phyloP scores from a whole-genome alignment of 2,797 vertebrate genomes.

The Caiman crocodilus region DNA sequence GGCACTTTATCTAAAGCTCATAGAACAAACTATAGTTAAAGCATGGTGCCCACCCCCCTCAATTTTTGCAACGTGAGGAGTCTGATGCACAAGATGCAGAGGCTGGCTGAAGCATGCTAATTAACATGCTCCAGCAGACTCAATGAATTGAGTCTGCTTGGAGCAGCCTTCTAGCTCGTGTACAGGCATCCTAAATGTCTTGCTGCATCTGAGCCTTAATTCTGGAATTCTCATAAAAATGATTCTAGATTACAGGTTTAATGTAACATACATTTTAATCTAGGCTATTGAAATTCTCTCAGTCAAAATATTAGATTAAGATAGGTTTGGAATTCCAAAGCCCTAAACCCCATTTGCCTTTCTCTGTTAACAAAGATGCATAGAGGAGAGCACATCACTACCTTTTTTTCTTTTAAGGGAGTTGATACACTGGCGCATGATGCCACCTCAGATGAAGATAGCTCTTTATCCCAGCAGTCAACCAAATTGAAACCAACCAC shows the following conservation, averaged over 20 bases:
- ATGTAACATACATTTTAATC: too few relatives aligned
- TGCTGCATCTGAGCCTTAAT: background rate
- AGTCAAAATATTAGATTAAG: background rate
- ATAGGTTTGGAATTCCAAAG: background rate
- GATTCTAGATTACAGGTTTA: conserved; percentile 1
- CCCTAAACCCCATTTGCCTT: background rate
- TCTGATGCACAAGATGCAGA: too few relatives aligned
- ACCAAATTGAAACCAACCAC: conserved; percentile 48
- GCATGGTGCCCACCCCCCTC: too few relatives aligned
- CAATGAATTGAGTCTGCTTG: too few relatives aligned
- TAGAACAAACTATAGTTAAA: too few relatives aligned
- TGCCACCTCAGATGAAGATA: conserved; percentile 72
- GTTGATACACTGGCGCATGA: conserved; percentile 50
- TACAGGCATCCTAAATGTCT: background rate
- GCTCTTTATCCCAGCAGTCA: conserved; percentile 50
- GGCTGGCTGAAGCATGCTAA: too few relatives aligned
- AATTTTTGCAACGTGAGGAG: background rate
- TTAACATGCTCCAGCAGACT: too few relatives aligned
- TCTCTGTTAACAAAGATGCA: background rate
- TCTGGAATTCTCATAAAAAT: background rate
- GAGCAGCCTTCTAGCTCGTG: too few relatives aligned
- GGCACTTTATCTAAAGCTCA: too few relatives aligned
- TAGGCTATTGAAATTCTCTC: background rate
- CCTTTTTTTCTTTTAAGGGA: conserved; percentile 74
- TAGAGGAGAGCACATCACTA: background rate